Conservation (phyloP, 2,888 invertebrate genomes). For the Falcaria lacertinaria region DNA sequence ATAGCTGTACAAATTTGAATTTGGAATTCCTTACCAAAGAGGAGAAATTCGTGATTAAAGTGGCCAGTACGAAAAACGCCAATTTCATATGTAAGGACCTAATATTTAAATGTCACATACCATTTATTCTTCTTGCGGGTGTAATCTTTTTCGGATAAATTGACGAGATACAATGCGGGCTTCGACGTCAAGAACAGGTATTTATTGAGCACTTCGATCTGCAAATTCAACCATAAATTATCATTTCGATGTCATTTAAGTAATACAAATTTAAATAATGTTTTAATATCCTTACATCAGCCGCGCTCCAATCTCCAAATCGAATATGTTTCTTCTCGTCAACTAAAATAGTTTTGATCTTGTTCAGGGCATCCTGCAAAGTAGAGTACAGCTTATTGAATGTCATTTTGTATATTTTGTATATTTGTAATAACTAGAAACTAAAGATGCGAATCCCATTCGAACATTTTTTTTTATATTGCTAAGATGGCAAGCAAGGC, state of each 20-base stretch:
- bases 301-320: constrained; percentile 94
- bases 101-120: constrained; percentile 80
- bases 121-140: constrained; percentile 99
- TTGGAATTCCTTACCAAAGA: too few relatives aligned
- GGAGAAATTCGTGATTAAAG: too few relatives aligned
- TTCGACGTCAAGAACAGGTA: constrained; percentile 98
- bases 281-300: constrained; percentile 85
- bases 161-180: constrained; percentile 97
- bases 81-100: too few relatives aligned
- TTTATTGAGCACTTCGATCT: constrained; percentile 98
- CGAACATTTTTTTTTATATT: too few relatives aligned
- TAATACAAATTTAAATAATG: constrained; percentile 1
- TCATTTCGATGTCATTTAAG: constrained; percentile 1
- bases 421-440: too few relatives aligned
- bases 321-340: constrained; percentile 96
- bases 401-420: too few relatives aligned
- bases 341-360: constrained; percentile 89
- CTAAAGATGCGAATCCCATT: too few relatives aligned
- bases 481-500: too few relatives aligned
- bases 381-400: too few relatives aligned
- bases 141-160: constrained; percentile 98
- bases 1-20: too few relatives aligned
- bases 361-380: constrained; percentile 90
- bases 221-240: constrained; percentile 38
- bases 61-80: too few relatives aligned